Evolutionary conservation across 2,888 invertebrate species (phyloP).

Genomic region (Microchrysa polita): DNA sequence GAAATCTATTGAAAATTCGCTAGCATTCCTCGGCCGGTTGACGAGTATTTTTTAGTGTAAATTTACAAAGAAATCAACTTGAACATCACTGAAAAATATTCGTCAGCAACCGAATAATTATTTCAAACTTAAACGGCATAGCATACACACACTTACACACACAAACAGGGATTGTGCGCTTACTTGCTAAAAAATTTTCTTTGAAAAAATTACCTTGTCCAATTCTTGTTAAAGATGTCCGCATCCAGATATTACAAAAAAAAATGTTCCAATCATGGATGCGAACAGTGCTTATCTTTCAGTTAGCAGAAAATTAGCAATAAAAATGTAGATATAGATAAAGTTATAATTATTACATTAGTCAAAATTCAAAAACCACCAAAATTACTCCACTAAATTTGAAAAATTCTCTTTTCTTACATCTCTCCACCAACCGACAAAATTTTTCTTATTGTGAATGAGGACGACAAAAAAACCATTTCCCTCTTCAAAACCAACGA

Average conservation of each 20-base stretch:
- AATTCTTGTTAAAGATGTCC: slow-evolving; percentile 12
- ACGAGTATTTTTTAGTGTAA: too few species aligned
- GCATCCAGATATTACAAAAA: slow-evolving; percentile 18
- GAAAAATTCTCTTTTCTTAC: slow-evolving; percentile 19
- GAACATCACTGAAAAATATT: not conserved
- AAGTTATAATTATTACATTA: slow-evolving; percentile 1
- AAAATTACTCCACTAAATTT: not conserved
- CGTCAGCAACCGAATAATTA: not conserved
- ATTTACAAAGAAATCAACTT: too few species aligned
- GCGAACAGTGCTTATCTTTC: slow-evolving; percentile 14
- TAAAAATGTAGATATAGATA: not conserved
- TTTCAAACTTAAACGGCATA: slow-evolving; percentile 30
- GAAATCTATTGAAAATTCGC: not conserved
- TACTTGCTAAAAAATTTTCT: slow-evolving; percentile 10
- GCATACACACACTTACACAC: slow-evolving; percentile 10
- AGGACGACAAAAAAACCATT: slow-evolving; percentile 15
- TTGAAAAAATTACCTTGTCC: slow-evolving; percentile 42
- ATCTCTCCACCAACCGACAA: not conserved
- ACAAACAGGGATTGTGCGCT: slow-evolving; percentile 39
- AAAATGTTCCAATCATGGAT: not conserved
- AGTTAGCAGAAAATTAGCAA: slow-evolving; percentile 22
- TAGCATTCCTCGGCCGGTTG: not conserved
- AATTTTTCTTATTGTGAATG: slow-evolving; percentile 31
- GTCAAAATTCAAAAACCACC: slow-evolving; percentile 41
- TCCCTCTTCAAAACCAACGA: not conserved